Evolutionary conservation across 2,888 invertebrate species (phyloP).

Genomic region (Plemyria rubiginata): DNA sequence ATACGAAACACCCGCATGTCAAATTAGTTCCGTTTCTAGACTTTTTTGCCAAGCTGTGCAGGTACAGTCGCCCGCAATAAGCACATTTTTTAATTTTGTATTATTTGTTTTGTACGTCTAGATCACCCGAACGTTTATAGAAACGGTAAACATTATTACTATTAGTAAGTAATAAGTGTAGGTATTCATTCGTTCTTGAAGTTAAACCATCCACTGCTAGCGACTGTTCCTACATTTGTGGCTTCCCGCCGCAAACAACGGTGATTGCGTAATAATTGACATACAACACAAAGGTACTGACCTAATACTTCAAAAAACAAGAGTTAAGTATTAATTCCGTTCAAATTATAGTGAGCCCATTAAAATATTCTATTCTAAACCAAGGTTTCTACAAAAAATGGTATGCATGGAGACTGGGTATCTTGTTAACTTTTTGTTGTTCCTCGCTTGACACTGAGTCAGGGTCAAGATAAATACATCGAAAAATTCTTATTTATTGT

Average conservation of each 20-base stretch:
- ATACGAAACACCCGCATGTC: too few relatives aligned
- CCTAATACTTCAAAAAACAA: conserved; percentile 7
- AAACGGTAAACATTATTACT: too few relatives aligned
- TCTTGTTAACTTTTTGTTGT: conserved; percentile 18
- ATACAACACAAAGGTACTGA: neutral
- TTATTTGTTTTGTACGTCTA: too few relatives aligned
- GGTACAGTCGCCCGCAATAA: too few relatives aligned
- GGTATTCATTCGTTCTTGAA: too few relatives aligned
- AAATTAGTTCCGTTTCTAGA: too few relatives aligned
- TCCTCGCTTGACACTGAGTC: conserved; percentile 18
- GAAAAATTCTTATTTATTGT: neutral
- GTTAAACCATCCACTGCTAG: too few relatives aligned
- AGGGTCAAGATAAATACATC: conserved; percentile 4
- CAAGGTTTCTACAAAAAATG: conserved; percentile 23
- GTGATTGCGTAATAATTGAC: conserved; percentile 19
- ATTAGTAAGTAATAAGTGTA: too few relatives aligned
- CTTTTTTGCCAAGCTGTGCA: too few relatives aligned
- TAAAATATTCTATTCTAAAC: conserved; percentile 9
- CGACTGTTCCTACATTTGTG: neutral
- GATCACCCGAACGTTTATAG: too few relatives aligned
- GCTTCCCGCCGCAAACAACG: neutral
- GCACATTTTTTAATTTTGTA: too few relatives aligned
- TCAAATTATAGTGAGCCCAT: conserved; percentile 10
- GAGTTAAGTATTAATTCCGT: conserved; percentile 7
- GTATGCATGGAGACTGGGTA: conserved; percentile 3